A percentile compares a stretch with the other conserved stretches of the same genome.
phyloP scores from a whole-genome alignment of 2,888 invertebrate species.

The Platynereis dumerilii region DNA sequence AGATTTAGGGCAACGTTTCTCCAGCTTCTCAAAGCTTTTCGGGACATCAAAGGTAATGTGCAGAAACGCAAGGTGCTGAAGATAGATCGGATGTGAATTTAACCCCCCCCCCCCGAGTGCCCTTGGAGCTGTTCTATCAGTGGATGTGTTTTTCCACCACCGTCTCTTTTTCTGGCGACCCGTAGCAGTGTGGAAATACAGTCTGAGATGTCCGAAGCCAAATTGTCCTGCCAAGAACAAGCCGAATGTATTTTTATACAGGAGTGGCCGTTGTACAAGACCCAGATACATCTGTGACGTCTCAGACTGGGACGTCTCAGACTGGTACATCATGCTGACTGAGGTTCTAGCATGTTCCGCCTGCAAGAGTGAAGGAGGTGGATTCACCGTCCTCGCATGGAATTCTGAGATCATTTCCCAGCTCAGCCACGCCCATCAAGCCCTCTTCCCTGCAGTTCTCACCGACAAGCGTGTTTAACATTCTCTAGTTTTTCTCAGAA shows the following conservation, averaged over 20 bases:
- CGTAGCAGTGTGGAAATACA: slow-evolving; percentile 7
- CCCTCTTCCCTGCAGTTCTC: slow-evolving; percentile 16
- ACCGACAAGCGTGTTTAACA: no score
- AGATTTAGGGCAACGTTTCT: no score
- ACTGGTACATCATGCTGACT: slow-evolving; percentile 15
- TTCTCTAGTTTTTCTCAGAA: no score
- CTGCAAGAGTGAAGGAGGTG: slow-evolving; percentile 6
- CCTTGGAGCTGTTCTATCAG: neutral
- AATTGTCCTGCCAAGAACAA: slow-evolving; percentile 8
- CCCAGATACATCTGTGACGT: slow-evolving; percentile 14
- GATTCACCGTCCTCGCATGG: slow-evolving; percentile 15
- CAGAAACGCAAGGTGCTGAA: slow-evolving; percentile 8
- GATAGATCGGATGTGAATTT: slow-evolving; percentile 15
- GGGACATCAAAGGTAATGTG: neutral
- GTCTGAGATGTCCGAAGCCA: slow-evolving; percentile 4
- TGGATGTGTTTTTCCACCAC: slow-evolving; percentile 8
- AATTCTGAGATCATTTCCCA: slow-evolving; percentile 7
- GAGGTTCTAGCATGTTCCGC: slow-evolving; percentile 8
- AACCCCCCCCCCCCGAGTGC: slow-evolving; percentile 12
- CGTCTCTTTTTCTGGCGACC: slow-evolving; percentile 10
- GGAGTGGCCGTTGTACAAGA: slow-evolving; percentile 1
- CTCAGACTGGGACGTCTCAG: no score
- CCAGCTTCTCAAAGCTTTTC: no score
- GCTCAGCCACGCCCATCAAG: slow-evolving; percentile 13
- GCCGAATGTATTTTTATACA: slow-evolving; percentile 2